These are phyloP conservation scores for Embiotoca jacksoni DNA, from an alignment of 2,113 vertebrate species.

Conservation along the genomic window DNA sequence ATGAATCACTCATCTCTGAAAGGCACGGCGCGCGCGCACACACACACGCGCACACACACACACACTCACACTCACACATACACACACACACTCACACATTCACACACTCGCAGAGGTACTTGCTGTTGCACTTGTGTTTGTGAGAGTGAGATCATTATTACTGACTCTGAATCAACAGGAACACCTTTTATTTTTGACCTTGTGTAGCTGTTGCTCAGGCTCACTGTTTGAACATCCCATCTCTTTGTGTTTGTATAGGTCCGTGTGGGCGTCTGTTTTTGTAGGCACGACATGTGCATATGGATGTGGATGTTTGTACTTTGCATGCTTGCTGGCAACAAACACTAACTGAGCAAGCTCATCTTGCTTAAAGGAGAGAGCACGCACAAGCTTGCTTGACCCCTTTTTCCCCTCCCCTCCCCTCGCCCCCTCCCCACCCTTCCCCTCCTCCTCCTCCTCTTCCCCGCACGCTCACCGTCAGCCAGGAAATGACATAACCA, in stretches of 20 bases:
- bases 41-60: neutral
- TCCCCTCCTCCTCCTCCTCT: constrained; percentile 22
- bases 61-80: constrained; percentile 16
- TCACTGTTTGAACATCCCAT: constrained; percentile 26
- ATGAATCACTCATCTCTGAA: constrained; percentile 28
- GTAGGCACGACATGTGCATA: constrained; percentile 38
- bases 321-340: constrained; percentile 53
- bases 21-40: too few species aligned
- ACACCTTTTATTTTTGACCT: constrained; percentile 47
- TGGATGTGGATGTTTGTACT: constrained; percentile 60
- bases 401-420: constrained; percentile 48
- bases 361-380: constrained; percentile 55
- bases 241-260: constrained; percentile 32
- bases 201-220: constrained; percentile 18
- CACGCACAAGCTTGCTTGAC: constrained; percentile 67
- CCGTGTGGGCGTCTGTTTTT: constrained; percentile 31
- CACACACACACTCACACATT: constrained; percentile 17
- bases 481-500: constrained; percentile 78
- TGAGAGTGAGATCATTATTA: constrained; percentile 38
- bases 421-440: constrained; percentile 19
- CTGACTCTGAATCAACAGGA: constrained; percentile 42
- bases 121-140: constrained; percentile 24
- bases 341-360: constrained; percentile 61
- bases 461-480: constrained; percentile 45
- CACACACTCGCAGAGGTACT: constrained; percentile 13